Conservation (phyloP, 2,888 invertebrate genomes). For the Dolichopus griseipennis region DNA sequence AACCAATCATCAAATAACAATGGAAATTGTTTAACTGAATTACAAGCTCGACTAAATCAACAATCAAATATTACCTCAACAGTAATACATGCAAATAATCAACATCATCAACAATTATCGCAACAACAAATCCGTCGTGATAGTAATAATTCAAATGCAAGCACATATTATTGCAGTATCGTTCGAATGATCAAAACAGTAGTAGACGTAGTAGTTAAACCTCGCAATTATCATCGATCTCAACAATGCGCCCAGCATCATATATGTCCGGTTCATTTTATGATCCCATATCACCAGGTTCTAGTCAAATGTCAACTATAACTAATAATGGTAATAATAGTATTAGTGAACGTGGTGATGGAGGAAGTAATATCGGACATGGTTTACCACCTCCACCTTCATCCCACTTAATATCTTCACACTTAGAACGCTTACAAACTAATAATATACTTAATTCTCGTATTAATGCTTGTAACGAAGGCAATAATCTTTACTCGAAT, state of each 20-base stretch:
- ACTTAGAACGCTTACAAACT: slow-evolving; percentile 48
- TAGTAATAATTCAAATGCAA: slow-evolving; percentile 83
- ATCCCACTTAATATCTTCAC: slow-evolving; percentile 46
- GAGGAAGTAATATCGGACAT: slow-evolving; percentile 16
- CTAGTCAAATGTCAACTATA: slow-evolving; percentile 73
- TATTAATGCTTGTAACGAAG: neutral
- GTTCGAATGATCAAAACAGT: slow-evolving; percentile 44
- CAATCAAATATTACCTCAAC: slow-evolving; percentile 18
- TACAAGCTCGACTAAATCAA: slow-evolving; percentile 48
- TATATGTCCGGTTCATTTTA: slow-evolving; percentile 56
- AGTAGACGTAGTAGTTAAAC: slow-evolving; percentile 62
- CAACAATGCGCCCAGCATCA: slow-evolving; percentile 38
- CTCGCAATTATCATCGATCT: slow-evolving; percentile 49
- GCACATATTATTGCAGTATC: slow-evolving; percentile 88
- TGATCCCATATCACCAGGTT: slow-evolving; percentile 85
- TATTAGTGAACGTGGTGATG: neutral
- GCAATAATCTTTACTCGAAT: neutral
- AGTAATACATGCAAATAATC: neutral
- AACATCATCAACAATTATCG: slow-evolving; percentile 28
- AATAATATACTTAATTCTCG: slow-evolving; percentile 12
- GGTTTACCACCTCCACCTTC: slow-evolving; percentile 47
- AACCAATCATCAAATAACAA: slow-evolving; percentile 19
- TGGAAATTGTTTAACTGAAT: slow-evolving; percentile 40
- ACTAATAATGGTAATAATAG: slow-evolving; percentile 39
- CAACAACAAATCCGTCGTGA: slow-evolving; percentile 57